Percentiles rank a stretch among this genome's conserved stretches.
Evolutionary conservation across 2,113 vertebrate species (phyloP).

Genomic region (Amblyornis subalaris): DNA sequence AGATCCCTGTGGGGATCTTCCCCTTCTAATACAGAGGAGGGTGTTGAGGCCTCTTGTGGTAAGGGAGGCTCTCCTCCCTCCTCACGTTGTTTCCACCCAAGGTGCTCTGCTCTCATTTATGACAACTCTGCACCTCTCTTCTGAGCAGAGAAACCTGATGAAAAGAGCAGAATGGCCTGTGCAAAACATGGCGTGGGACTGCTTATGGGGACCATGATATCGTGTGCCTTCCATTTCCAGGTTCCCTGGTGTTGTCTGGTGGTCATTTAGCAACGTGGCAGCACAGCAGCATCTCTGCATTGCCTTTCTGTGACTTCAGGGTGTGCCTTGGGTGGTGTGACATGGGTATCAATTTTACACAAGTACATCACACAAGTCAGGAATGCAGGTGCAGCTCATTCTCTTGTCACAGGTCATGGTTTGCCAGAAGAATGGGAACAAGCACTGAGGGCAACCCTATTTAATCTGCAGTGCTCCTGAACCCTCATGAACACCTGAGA

Average conservation of each 20-base stretch:
- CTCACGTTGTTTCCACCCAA: background rate
- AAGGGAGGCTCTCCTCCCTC: background rate
- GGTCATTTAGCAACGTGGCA: background rate
- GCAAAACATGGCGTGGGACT: background rate
- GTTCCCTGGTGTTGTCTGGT: background rate
- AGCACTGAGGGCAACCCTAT: background rate
- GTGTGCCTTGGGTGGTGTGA: background rate
- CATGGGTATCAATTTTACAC: rapidly evolving
- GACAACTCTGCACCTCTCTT: background rate
- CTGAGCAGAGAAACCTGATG: background rate
- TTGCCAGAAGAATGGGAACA: background rate
- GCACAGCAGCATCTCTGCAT: background rate
- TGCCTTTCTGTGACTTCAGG: background rate
- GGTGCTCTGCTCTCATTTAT: background rate
- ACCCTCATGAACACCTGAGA: background rate
- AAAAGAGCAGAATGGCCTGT: background rate
- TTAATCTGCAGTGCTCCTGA: background rate
- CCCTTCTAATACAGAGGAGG: background rate
- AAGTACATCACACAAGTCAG: background rate
- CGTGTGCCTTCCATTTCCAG: rapidly evolving
- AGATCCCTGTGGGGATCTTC: background rate
- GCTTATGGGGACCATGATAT: background rate
- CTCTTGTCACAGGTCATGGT: background rate
- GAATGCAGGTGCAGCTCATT: background rate
- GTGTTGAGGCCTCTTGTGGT: background rate